phyloP scores from a whole-genome alignment of 2,113 vertebrate genomes.

The Gopherus flavomarginatus region DNA sequence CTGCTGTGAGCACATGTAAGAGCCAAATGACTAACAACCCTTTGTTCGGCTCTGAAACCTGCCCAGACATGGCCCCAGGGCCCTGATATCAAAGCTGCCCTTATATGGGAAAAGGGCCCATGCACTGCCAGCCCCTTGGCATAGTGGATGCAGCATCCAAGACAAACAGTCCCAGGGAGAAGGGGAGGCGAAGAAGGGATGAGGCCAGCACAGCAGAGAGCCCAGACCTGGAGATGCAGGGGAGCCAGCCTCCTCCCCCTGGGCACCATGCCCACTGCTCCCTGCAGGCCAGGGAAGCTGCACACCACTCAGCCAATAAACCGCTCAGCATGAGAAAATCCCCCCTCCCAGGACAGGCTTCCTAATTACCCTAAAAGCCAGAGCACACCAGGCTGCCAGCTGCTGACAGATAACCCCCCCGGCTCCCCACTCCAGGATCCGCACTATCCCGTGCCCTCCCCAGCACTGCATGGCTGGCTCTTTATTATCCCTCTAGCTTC shows the following conservation, averaged over 20 bases:
- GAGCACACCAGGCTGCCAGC: background rate
- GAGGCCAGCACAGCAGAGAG: background rate
- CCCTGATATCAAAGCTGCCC: background rate
- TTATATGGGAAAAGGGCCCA: background rate
- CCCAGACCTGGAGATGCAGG: background rate
- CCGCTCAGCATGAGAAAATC: background rate
- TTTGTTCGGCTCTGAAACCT: background rate
- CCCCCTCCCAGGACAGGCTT: background rate
- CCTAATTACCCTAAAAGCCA: background rate
- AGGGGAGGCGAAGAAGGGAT: background rate
- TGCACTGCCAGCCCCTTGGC: background rate
- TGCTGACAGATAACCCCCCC: background rate
- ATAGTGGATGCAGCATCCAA: background rate
- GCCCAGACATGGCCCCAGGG: background rate
- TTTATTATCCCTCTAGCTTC: background rate
- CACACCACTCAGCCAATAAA: background rate
- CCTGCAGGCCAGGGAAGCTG: background rate
- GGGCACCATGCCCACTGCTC: background rate
- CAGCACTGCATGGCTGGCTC: background rate
- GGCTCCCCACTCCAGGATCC: too few species aligned
- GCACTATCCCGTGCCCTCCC: background rate
- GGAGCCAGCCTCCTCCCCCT: background rate
- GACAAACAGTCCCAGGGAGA: background rate
- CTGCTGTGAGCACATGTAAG: background rate
- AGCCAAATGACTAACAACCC: background rate